Evolutionary conservation across 2,888 invertebrate species (phyloP).

Genomic region (Keiferia lycopersicella): DNA sequence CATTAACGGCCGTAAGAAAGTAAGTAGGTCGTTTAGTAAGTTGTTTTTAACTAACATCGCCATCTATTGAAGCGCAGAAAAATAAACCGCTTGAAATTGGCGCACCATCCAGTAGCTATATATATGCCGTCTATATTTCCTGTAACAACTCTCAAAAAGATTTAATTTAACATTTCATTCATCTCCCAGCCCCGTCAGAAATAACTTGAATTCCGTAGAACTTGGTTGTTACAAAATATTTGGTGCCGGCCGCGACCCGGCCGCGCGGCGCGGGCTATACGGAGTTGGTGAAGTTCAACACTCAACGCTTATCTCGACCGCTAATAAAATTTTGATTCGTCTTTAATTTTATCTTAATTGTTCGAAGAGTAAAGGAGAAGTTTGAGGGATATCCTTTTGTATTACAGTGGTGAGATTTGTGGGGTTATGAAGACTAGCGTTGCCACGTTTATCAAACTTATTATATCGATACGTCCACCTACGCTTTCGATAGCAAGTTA

Average conservation of each 20-base stretch:
- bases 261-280: constrained; percentile 39
- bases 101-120: too few relatives aligned
- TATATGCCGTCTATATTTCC: background rate
- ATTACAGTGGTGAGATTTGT: constrained; percentile 35
- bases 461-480: too few relatives aligned
- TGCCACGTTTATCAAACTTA: too few relatives aligned
- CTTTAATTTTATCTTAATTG: constrained; percentile 77
- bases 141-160: background rate
- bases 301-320: constrained; percentile 75
- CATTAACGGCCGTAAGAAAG: too few relatives aligned
- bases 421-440: background rate
- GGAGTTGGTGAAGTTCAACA: constrained; percentile 71
- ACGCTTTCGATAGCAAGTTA: too few relatives aligned
- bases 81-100: too few relatives aligned
- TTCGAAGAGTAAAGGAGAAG: constrained; percentile 67
- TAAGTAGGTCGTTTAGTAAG: too few relatives aligned
- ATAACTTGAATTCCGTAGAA: constrained; percentile 23
- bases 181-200: constrained; percentile 14
- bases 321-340: constrained; percentile 78
- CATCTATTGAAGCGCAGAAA: too few relatives aligned
- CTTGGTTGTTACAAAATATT: constrained; percentile 52
- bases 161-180: constrained; percentile 22
- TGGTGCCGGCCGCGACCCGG: constrained; percentile 45
- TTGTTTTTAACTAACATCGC: too few relatives aligned
- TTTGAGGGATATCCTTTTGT: constrained; percentile 63